Evolutionary conservation across 2,113 vertebrate genomes (phyloP), one percentile per base, ranked within the genome.

Genomic region (Copsychus sechellarum): DNA sequence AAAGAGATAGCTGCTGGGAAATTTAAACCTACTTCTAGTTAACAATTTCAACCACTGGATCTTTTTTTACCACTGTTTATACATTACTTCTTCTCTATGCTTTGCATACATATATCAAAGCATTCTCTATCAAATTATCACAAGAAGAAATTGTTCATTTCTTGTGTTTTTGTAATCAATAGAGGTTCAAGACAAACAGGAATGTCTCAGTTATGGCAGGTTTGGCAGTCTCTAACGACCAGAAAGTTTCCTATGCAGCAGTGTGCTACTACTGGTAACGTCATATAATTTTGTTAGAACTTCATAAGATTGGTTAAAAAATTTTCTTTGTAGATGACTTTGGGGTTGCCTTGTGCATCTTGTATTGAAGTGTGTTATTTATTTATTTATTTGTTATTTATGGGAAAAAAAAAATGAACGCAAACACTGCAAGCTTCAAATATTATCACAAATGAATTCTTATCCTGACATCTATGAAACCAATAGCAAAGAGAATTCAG

Each of bases 221-320:
- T 58, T 85, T 56, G 22, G 4, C 9, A 40, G 58, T 45, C 13
- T 31, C 4, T 31, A 69, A 72, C 4, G 15, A 82, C 10, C 28
- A 72, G 22, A 67, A 51, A 24, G 0, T 56, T 81, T 82, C 6
- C 20, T 76, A 3, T 82, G 76, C 20, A 57, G 1, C 13, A 42
- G 13, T 56, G 7, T 31, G 8, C 3, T 79, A 23, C 4, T 45
- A 12, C 29, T 61, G 21, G 3, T 40, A 74, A 23, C 0, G 1
- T 11, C 7, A 21, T 60, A 56, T 19, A 70, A 47, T 73, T 83
- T 65, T 83, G 9, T 81, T 21, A 29, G 15, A 4, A 31, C 12
- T 29, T 73, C 8, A 2, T 20, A 70, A 11, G 16, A 38, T 23
- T 42, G 21, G 7, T 61, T 86, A 3, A 57, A 48, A 83, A 65